These are phyloP conservation scores for Hystrix brachyura DNA, from an alignment of 2,113 vertebrate species.

Conservation along the genomic window DNA sequence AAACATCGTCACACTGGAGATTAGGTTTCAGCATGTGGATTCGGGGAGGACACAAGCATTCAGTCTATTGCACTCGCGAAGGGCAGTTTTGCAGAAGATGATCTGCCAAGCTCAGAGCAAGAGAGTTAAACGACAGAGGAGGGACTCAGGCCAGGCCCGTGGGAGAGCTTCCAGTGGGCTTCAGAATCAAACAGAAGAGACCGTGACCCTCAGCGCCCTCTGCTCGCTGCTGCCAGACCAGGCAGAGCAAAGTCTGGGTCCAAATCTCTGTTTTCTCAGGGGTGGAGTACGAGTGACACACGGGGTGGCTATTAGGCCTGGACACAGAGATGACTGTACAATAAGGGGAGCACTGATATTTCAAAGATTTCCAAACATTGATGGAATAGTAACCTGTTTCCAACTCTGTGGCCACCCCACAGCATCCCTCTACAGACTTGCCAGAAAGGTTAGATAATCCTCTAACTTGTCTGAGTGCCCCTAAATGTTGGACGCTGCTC, in stretches of 20 bases:
- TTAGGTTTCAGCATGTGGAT: not conserved
- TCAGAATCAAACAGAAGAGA: not conserved
- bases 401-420: not conserved
- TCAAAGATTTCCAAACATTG: accelerated
- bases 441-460: not conserved
- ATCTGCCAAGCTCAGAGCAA: not conserved
- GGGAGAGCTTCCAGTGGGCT: not conserved
- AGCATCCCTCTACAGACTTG: not conserved
- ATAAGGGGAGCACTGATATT: accelerated
- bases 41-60: not conserved
- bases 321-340: not conserved
- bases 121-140: not conserved
- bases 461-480: accelerated
- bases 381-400: not conserved
- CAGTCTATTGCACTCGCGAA: accelerated
- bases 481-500: accelerated
- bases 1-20: not conserved
- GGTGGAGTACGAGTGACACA: accelerated
- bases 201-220: accelerated
- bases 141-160: not conserved
- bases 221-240: accelerated
- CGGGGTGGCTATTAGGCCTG: not conserved
- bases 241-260: accelerated
- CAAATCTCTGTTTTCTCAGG: accelerated
- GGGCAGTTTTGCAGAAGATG: accelerated